phyloP scores from a whole-genome alignment of 2,888 invertebrate species.

The Diachrysia chrysitis region DNA sequence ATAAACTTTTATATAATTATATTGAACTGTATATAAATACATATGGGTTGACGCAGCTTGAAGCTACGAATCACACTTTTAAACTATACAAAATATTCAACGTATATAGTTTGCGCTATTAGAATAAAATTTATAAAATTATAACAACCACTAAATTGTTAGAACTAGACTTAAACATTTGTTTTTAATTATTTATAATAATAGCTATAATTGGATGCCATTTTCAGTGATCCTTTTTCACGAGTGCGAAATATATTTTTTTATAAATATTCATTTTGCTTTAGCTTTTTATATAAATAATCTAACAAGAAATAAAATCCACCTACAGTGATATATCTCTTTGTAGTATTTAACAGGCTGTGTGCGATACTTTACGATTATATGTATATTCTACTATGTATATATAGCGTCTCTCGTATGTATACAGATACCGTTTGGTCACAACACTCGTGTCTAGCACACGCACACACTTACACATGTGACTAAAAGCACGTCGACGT shows the following conservation, averaged over 20 bases:
- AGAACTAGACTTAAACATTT: constrained; percentile 34
- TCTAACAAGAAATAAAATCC: constrained; percentile 27
- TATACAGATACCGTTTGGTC: constrained; percentile 38
- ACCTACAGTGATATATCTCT: constrained; percentile 13
- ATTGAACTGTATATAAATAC: constrained; percentile 6
- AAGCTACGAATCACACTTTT: constrained; percentile 16
- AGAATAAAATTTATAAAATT: constrained; percentile 38
- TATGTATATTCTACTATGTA: constrained; percentile 36
- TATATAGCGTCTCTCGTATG: constrained; percentile 25
- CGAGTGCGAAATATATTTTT: constrained; percentile 4
- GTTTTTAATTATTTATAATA: constrained; percentile 8
- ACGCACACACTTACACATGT: constrained; percentile 51
- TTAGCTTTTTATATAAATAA: constrained; percentile 25
- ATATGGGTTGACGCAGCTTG: constrained; percentile 2
- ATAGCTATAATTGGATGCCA: not conserved
- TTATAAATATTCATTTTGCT: constrained; percentile 21
- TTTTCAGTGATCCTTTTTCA: not conserved
- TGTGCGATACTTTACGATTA: constrained; percentile 57
- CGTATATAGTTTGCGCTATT: constrained; percentile 24
- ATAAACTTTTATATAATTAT: constrained; percentile 9
- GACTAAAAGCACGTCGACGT: constrained; percentile 70
- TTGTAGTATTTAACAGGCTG: constrained; percentile 16
- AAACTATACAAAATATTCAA: constrained; percentile 36
- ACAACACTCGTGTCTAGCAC: constrained; percentile 33
- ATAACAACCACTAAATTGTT: constrained; percentile 39